Evolutionary conservation across 2,113 vertebrate species (phyloP).

Genomic region (Xiphophorus hellerii): DNA sequence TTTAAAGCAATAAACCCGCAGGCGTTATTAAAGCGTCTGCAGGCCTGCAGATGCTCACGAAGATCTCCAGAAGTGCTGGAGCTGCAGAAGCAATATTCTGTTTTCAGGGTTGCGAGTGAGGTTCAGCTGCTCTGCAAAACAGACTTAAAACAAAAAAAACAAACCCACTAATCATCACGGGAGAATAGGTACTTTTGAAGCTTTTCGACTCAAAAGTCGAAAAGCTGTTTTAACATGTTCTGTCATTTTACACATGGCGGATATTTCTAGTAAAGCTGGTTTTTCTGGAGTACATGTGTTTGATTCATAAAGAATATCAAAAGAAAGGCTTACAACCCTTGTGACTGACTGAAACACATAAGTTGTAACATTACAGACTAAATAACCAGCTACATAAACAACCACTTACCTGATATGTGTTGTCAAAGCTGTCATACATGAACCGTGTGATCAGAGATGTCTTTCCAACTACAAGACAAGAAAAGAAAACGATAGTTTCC

Average conservation of each 20-base stretch:
- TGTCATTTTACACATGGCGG: neutral
- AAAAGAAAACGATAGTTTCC: constrained; percentile 38
- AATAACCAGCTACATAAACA: neutral
- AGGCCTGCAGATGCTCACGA: constrained; percentile 23
- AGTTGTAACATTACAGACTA: constrained; percentile 27
- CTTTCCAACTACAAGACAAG: constrained; percentile 89
- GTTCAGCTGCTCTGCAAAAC: constrained; percentile 39
- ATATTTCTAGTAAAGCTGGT: constrained; percentile 3
- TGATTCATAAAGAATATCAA: constrained; percentile 7
- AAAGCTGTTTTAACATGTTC: constrained; percentile 21
- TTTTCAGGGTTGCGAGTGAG: constrained; percentile 32
- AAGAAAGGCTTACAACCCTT: neutral
- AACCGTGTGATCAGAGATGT: constrained; percentile 93
- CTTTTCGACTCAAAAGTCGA: constrained; percentile 22
- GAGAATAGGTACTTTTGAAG: constrained; percentile 9
- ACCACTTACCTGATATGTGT: constrained; percentile 89
- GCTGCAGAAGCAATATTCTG: constrained; percentile 51
- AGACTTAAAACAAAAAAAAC: neutral
- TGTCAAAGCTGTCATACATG: constrained; percentile 97
- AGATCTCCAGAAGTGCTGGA: constrained; percentile 5
- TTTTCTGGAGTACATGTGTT: constrained; percentile 3
- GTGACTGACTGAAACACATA: constrained; percentile 18
- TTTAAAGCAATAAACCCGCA: constrained; percentile 40
- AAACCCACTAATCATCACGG: constrained; percentile 13
- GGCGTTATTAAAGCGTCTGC: constrained; percentile 35